These are phyloP conservation scores for Drosophila stalkeri DNA, from an alignment of 2,888 invertebrate species.

Conservation along the genomic window DNA sequence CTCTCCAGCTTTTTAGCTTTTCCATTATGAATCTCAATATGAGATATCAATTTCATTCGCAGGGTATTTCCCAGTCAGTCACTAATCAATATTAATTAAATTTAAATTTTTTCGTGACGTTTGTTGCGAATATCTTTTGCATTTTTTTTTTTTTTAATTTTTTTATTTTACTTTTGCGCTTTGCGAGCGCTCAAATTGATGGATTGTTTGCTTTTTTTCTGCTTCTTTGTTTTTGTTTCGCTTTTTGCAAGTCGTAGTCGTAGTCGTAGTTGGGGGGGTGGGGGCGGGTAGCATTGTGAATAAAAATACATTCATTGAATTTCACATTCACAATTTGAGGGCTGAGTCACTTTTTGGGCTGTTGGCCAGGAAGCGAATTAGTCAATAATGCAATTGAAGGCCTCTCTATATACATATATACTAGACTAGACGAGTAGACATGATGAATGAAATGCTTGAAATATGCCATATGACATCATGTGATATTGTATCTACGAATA, in stretches of 20 bases:
- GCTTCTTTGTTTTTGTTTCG: background rate
- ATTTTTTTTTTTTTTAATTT: conserved; percentile 6
- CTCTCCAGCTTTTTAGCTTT: background rate
- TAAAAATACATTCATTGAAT: conserved; percentile 47
- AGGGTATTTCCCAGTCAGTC: conserved; percentile 7
- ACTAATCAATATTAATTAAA: background rate
- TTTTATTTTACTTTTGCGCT: conserved; percentile 26
- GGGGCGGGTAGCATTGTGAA: conserved; percentile 17
- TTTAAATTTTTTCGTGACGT: conserved; percentile 56
- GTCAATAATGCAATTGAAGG: conserved; percentile 36
- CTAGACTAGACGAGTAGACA: conserved; percentile 9
- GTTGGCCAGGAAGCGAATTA: conserved; percentile 52
- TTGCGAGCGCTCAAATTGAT: conserved; percentile 45
- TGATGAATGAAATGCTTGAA: conserved; percentile 39
- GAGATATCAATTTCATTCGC: background rate
- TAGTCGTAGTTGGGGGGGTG: conserved; percentile 21
- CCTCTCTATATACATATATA: background rate
- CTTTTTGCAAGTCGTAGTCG: background rate
- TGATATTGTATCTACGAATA: conserved; percentile 7
- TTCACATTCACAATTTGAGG: conserved; percentile 45
- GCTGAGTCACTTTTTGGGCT: conserved; percentile 54
- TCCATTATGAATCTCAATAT: background rate
- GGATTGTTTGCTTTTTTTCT: conserved; percentile 39
- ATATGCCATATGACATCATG: conserved; percentile 42
- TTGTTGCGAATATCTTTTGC: conserved; percentile 52